Base-by-base conservation (phyloP, 2,113 vertebrate genomes). In the Passer domesticus region DNA sequence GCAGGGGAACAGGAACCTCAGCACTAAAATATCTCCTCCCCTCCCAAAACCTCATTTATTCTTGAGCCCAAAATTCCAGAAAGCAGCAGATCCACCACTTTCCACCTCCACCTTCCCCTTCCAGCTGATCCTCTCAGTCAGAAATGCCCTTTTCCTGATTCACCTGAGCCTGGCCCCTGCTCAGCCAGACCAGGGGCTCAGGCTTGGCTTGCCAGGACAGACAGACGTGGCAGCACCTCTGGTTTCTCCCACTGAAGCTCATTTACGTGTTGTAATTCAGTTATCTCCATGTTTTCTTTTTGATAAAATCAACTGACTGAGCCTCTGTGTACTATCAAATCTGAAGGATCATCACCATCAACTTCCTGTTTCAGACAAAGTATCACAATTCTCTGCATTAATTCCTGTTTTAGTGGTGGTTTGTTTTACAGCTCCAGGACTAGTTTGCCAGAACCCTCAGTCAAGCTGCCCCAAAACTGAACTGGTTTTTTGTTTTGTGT, bases 191-290 rank as follows among this genome's bases (percentile, higher is more conserved):
- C 55, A 15, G 55, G 0, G 0, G 69, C 58, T 49, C 44, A 6
- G 33, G 30, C 7, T 2, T 2, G 0, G 49, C 72, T 67, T 8
- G 0, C 5, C 35, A 11, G 6, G 19, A 21, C 46, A 5, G 37
- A 60, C 41, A 21, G 47, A 62, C 0, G 0, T 10, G 0, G 1
- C 20, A 6, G 68, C 10, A 73, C 28, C 46, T 50, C 11, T 3
- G 7, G 3, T 37, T 43, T 63, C 64, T 67, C 56, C 60, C 24
- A 8, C 2, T 8, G 23, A 73, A 83, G 64, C n/a, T 73, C 49
- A 13, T 37, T 77, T 13, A 52, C 0, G 0, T 50, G 9, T 4
- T 44, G 10, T 30, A 69, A 84, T 18, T 6, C 33, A 83, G 55
- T 81, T 89, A 17, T 8, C 23, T 27, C 44, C 15, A 46, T 47